A percentile compares a stretch with the other conserved stretches of the same genome.
Conservation (phyloP, 2,113 vertebrate genomes). For the Eulacestoma nigropectus region DNA sequence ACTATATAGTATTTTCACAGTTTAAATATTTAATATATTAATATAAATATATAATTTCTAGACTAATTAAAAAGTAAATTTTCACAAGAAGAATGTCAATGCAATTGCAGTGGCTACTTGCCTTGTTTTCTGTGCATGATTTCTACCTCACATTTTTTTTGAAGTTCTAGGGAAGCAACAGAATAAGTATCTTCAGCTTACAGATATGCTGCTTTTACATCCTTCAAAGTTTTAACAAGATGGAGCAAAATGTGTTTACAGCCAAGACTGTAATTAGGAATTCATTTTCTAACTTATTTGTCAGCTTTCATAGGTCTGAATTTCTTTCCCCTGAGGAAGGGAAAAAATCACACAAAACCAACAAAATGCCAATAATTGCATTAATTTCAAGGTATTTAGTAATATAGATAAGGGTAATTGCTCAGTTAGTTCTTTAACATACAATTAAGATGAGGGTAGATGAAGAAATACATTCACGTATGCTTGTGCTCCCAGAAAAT, state of each 20-base stretch:
- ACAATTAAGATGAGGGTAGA: background rate
- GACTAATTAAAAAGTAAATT: background rate
- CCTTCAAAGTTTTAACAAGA: background rate
- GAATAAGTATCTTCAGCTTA: background rate
- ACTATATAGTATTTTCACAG: background rate
- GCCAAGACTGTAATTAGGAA: background rate
- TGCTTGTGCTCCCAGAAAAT: background rate
- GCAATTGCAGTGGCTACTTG: background rate
- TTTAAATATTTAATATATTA: too few species aligned
- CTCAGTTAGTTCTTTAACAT: background rate
- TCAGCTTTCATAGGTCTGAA: background rate
- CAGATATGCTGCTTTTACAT: background rate
- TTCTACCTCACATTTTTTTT: background rate
- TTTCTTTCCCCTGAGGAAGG: background rate
- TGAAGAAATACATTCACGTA: background rate
- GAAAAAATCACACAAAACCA: background rate
- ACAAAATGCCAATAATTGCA: background rate
- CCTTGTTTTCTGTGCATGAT: background rate
- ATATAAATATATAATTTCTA: background rate
- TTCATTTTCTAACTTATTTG: background rate
- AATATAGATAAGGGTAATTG: background rate
- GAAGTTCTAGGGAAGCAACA: background rate
- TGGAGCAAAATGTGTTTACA: background rate
- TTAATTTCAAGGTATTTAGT: background rate
- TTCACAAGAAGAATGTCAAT: background rate